Conservation (phyloP, 2,113 vertebrate species). For the Alouatta palliata region DNA sequence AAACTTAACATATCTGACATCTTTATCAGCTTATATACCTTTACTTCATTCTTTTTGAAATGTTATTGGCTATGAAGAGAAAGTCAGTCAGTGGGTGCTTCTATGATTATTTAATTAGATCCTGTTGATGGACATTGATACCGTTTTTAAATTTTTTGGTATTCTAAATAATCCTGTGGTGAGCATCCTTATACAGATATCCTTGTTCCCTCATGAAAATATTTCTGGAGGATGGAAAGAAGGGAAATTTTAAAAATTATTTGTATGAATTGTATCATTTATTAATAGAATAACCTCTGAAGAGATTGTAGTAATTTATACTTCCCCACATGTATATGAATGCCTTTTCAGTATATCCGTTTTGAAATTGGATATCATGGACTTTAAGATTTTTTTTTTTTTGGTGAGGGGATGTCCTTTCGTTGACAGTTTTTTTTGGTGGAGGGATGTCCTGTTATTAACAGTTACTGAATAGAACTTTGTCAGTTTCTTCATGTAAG, state of each 20-base stretch:
- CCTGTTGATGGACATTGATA: background rate
- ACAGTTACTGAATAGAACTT: background rate
- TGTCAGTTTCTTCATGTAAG: background rate
- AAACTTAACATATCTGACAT: background rate
- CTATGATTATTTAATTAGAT: background rate
- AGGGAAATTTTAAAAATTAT: background rate
- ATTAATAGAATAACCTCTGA: background rate
- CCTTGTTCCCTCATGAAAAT: background rate
- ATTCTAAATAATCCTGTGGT: background rate
- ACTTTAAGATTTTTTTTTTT: background rate
- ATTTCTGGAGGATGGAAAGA: background rate
- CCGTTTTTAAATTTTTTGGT: background rate
- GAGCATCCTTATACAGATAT: background rate
- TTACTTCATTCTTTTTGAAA: background rate
- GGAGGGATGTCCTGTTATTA: background rate
- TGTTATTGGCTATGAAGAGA: background rate
- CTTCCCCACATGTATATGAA: background rate
- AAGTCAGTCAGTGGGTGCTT: background rate
- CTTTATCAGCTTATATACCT: background rate
- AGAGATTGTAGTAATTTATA: background rate
- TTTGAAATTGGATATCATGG: background rate
- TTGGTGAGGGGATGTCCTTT: background rate
- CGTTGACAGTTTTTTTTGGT: background rate
- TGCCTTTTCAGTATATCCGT: background rate
- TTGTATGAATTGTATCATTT: background rate